phyloP scores from a whole-genome alignment of 1,140 invertebrate genomes.

The Dinothrombium tinctorium region DNA sequence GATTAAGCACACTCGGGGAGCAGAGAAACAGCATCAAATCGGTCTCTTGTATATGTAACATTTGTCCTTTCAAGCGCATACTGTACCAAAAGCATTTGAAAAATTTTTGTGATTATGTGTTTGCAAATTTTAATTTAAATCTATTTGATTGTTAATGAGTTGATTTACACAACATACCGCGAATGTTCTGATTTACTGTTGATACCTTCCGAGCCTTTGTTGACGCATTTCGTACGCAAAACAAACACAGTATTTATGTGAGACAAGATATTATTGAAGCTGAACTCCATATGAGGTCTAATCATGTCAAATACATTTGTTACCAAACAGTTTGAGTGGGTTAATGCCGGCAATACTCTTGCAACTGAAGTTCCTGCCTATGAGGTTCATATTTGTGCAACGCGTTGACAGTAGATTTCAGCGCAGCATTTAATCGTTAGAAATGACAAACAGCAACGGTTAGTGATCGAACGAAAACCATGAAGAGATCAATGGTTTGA shows the following conservation, averaged over 20 bases:
- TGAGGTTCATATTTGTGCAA: too few relatives aligned
- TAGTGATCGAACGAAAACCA: too few relatives aligned
- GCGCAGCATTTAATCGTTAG: too few relatives aligned
- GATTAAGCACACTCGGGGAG: constrained; percentile 77
- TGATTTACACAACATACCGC: not conserved
- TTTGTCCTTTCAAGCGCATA: constrained; percentile 47
- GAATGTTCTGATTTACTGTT: not conserved
- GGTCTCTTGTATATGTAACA: constrained; percentile 74
- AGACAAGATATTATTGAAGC: constrained; percentile 67
- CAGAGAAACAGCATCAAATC: constrained; percentile 76
- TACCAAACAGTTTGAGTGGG: constrained; percentile 35
- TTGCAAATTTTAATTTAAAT: too few relatives aligned
- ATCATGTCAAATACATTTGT: constrained; percentile 57
- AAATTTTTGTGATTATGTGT: too few relatives aligned
- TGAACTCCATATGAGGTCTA: constrained; percentile 67
- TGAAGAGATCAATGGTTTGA: too few relatives aligned
- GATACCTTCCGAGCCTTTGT: not conserved
- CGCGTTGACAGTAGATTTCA: too few relatives aligned
- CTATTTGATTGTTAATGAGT: too few relatives aligned
- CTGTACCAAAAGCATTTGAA: constrained; percentile 9
- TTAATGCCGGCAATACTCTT: constrained; percentile 48
- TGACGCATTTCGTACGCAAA: constrained; percentile 43
- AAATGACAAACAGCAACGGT: too few relatives aligned
- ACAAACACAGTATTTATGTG: constrained; percentile 93
- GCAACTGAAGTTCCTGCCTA: constrained; percentile 50